phyloP scores from a whole-genome alignment of 2,797 vertebrate species.

The Corythornis leucogaster region DNA sequence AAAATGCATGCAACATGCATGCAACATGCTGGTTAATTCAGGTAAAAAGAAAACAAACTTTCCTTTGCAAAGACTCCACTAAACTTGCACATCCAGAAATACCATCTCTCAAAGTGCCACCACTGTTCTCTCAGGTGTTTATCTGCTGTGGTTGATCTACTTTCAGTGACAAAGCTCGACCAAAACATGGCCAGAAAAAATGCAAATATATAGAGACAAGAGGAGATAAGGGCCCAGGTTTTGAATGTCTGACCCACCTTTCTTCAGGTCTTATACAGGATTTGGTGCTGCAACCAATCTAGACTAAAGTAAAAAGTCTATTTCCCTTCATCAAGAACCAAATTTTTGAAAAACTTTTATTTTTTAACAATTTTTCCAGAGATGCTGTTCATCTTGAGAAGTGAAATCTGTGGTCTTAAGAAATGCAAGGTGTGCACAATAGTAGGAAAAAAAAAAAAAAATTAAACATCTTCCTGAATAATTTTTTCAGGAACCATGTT shows the following conservation, averaged over 20 bases:
- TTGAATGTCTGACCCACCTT: background rate
- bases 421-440: background rate
- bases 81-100: background rate
- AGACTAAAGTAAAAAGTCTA: background rate
- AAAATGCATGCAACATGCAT: background rate
- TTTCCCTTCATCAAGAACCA: background rate
- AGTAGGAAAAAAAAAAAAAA: background rate
- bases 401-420: background rate
- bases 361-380: background rate
- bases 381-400: background rate
- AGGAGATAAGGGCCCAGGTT: background rate
- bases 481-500: background rate
- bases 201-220: rapidly evolving
- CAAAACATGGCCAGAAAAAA: background rate
- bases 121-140: background rate
- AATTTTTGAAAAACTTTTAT: background rate
- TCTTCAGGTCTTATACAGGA: background rate
- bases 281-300: background rate
- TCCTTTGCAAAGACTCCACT: background rate
- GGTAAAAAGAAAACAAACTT: background rate
- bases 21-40: background rate
- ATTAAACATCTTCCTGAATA: background rate
- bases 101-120: background rate
- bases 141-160: background rate
- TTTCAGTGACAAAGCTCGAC: background rate